Conservation (phyloP, 1,140 invertebrate genomes). For the Drosophila rufa region DNA sequence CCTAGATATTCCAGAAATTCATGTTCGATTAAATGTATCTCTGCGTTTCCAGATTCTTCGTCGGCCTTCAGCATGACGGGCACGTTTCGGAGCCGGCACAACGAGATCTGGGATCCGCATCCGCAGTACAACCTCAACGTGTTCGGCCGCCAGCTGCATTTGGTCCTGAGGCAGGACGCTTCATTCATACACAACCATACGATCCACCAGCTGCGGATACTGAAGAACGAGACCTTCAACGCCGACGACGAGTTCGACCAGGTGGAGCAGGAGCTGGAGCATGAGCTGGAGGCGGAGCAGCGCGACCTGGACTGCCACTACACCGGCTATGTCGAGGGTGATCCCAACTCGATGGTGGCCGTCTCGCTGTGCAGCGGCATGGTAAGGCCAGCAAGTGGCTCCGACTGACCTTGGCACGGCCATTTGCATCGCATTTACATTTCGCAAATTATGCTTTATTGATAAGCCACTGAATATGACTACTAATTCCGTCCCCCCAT, state of each 20-base stretch:
- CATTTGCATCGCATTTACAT: constrained; percentile 67
- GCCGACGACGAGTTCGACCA: constrained; percentile 43
- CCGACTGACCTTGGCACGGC: constrained; percentile 51
- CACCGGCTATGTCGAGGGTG: constrained; percentile 89
- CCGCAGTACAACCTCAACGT: constrained; percentile 89
- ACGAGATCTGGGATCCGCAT: constrained; percentile 90
- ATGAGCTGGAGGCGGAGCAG: constrained; percentile 70
- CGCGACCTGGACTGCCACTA: constrained; percentile 89
- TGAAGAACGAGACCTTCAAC: constrained; percentile 86
- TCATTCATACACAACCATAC: constrained; percentile 86
- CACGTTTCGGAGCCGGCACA: constrained; percentile 88
- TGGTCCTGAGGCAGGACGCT: constrained; percentile 87
- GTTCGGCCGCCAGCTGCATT: constrained; percentile 87
- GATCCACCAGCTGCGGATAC: constrained; percentile 87
- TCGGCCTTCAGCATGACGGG: constrained; percentile 85
- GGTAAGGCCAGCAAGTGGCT: constrained; percentile 85
- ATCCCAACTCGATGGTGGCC: constrained; percentile 88
- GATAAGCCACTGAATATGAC: constrained; percentile 75
- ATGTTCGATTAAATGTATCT: not conserved
- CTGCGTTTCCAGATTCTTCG: constrained; percentile 51
- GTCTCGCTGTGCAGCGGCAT: constrained; percentile 92
- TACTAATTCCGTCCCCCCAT: constrained; percentile 53
- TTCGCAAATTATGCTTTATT: constrained; percentile 73
- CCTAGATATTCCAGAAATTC: constrained; percentile 4
- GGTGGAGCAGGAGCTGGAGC: constrained; percentile 75